Evolutionary conservation across 2,888 invertebrate genomes (phyloP).

Genomic region (Ochlodes sylvanus): DNA sequence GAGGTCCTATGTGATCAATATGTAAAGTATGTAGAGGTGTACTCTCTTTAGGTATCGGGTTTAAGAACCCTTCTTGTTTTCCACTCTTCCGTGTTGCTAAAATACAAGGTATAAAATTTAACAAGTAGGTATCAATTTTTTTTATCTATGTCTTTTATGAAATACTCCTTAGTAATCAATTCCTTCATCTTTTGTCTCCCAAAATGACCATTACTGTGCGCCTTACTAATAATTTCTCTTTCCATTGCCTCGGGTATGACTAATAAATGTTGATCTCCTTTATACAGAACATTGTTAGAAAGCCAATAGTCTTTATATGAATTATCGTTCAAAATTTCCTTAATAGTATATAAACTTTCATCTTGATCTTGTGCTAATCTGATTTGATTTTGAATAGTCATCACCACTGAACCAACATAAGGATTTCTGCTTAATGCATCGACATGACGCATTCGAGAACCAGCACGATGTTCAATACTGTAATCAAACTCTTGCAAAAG

Average conservation of each 20-base stretch:
- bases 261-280: slow-evolving; percentile 31
- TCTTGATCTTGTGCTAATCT: slow-evolving; percentile 37
- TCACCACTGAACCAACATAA: slow-evolving; percentile 6
- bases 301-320: slow-evolving; percentile 42
- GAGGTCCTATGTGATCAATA: slow-evolving; percentile 54
- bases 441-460: slow-evolving; percentile 40
- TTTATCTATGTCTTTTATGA: slow-evolving; percentile 43
- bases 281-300: slow-evolving; percentile 42
- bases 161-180: slow-evolving; percentile 48
- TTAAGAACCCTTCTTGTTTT: slow-evolving; percentile 47
- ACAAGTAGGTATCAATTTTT: slow-evolving; percentile 38
- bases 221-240: slow-evolving; percentile 40
- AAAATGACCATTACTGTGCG: slow-evolving; percentile 54
- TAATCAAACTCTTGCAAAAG: slow-evolving; percentile 38
- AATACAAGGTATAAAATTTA: slow-evolving; percentile 46
- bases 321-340: slow-evolving; percentile 15
- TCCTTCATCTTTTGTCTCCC: slow-evolving; percentile 46
- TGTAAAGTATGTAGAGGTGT: slow-evolving; percentile 49
- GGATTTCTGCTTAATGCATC: slow-evolving; percentile 42
- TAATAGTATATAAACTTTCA: slow-evolving; percentile 41
- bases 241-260: slow-evolving; percentile 54
- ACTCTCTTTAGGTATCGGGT: slow-evolving; percentile 40
- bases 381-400: slow-evolving; percentile 12
- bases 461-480: slow-evolving; percentile 35
- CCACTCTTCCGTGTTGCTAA: slow-evolving; percentile 47